phyloP scores from a whole-genome alignment of 2,888 invertebrate genomes.

The Tenthredo mesomela region DNA sequence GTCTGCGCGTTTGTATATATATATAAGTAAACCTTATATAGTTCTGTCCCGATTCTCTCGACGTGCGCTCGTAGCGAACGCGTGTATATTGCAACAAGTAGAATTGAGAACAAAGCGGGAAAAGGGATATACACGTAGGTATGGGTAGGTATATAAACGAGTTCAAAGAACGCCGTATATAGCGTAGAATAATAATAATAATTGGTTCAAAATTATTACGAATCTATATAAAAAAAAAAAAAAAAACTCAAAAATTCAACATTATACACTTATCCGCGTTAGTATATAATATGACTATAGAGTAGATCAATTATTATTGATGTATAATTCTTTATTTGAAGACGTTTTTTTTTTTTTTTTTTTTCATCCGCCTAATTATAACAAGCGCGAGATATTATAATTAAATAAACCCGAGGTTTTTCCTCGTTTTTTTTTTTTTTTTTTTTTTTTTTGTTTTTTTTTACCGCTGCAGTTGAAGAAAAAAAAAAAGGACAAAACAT shows the following conservation, averaged over 20 bases:
- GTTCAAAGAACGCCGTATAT: background rate
- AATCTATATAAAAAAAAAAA: background rate
- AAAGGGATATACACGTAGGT: background rate
- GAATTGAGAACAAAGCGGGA: slow-evolving; percentile 1
- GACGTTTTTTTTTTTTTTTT: too few relatives aligned
- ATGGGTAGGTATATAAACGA: background rate
- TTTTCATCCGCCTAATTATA: background rate
- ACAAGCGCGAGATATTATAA: background rate
- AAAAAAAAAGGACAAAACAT: background rate
- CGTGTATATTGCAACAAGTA: slow-evolving; percentile 17
- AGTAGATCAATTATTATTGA: slow-evolving; percentile 30
- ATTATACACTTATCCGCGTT: background rate
- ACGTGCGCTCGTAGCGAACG: background rate
- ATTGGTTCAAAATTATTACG: background rate
- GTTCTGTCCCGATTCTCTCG: background rate
- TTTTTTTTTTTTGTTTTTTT: too few relatives aligned
- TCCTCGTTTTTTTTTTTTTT: background rate
- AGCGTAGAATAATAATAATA: background rate
- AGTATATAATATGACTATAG: background rate
- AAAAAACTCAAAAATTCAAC: background rate
- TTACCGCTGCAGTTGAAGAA: too few relatives aligned
- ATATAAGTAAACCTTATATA: background rate
- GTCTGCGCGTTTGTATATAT: slow-evolving; percentile 31
- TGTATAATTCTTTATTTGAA: slow-evolving; percentile 29
- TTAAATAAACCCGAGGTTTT: background rate